These are phyloP conservation scores for Chrysogorgia sp. DNA, from an alignment of 92 coral and sea anemone species.

Conservation along the genomic window DNA sequence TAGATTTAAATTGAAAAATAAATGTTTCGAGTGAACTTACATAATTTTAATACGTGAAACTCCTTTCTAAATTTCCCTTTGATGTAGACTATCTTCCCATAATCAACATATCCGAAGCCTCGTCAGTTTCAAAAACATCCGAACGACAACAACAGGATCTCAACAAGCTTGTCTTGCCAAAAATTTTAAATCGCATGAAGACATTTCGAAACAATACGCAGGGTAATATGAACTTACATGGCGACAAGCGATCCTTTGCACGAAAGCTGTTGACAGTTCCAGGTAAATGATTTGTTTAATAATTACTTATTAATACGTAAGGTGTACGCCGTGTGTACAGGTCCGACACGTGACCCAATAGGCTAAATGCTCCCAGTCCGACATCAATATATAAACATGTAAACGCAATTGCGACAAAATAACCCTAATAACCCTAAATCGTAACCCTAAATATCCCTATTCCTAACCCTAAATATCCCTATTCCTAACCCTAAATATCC, in stretches of 20 bases:
- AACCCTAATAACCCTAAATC: no score
- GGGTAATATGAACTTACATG: not conserved
- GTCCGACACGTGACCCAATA: no score
- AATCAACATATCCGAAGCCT: not conserved
- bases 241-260: not conserved
- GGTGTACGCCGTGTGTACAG: not conserved
- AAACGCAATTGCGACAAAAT: no score
- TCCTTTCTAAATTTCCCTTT: not conserved
- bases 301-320: not conserved
- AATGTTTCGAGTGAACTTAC: no score
- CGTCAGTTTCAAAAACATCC: not conserved
- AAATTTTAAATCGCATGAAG: not conserved
- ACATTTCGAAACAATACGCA: constrained; percentile 1
- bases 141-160: not conserved
- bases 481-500: no score
- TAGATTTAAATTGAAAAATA: no score
- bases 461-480: no score
- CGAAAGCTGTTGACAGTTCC: not conserved
- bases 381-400: no score
- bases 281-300: constrained; percentile 7
- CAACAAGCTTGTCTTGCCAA: constrained; percentile 1
- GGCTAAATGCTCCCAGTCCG: no score
- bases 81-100: not conserved
- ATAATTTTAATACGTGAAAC: not conserved
- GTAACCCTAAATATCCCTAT: no score